Conservation (phyloP, 2,888 invertebrate genomes). For the Dioctria rufipes region DNA sequence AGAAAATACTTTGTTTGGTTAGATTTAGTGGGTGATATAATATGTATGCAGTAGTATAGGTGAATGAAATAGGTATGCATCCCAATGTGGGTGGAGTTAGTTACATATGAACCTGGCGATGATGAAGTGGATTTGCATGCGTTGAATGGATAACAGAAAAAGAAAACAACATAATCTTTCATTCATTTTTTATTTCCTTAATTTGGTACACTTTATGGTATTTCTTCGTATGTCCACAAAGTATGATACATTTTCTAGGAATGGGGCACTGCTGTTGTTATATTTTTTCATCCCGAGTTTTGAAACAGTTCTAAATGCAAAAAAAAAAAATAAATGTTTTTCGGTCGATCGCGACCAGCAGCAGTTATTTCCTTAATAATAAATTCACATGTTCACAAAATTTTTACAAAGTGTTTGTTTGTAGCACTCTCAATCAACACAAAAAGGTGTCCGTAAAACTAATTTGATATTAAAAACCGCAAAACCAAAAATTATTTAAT, state of each 20-base stretch:
- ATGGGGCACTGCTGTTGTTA: constrained; percentile 17
- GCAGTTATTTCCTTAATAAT: constrained; percentile 30
- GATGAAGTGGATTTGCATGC: too few species aligned
- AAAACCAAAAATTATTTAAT: constrained; percentile 14
- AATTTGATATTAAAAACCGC: constrained; percentile 17
- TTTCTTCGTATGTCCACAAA: constrained; percentile 35
- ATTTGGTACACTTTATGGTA: constrained; percentile 33
- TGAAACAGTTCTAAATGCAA: constrained; percentile 29
- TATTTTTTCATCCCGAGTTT: constrained; percentile 12
- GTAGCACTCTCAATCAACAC: constrained; percentile 10
- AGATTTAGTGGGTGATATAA: too few species aligned
- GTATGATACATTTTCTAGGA: constrained; percentile 45
- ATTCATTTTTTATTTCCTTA: constrained; percentile 42
- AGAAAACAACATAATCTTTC: background rate
- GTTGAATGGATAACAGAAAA: too few species aligned
- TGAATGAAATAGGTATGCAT: too few species aligned
- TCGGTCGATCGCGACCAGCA: background rate
- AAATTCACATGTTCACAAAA: constrained; percentile 28
- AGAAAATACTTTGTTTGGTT: too few species aligned
- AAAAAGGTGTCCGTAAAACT: constrained; percentile 15
- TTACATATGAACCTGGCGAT: too few species aligned
- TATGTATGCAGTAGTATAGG: too few species aligned
- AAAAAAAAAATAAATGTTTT: background rate
- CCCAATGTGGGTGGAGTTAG: too few species aligned
- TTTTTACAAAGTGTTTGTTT: constrained; percentile 21